These are phyloP conservation scores for Mionectes olivaceus DNA, from an alignment of 2,797 vertebrate genomes.

Conservation along the genomic window DNA sequence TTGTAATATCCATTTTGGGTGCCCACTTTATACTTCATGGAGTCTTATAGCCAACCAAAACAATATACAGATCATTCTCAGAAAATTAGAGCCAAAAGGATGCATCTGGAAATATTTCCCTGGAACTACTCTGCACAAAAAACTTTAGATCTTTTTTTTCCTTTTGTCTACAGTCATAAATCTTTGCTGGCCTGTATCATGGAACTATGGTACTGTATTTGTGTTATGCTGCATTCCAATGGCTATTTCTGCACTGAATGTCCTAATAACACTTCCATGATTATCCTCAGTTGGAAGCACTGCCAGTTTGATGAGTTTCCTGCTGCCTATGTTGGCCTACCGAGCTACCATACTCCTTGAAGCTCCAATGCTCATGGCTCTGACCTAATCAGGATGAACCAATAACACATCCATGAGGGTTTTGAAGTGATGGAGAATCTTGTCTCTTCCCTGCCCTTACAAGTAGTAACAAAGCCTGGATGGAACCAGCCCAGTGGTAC, in stretches of 20 bases:
- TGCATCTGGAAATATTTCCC: not conserved
- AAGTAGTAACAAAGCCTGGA: not conserved
- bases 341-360: not conserved
- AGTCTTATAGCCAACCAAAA: not conserved
- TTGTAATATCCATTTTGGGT: not conserved
- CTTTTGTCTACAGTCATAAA: not conserved
- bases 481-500: not conserved
- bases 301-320: not conserved
- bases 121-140: not conserved
- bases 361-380: not conserved
- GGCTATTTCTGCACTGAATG: not conserved
- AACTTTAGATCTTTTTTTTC: not conserved
- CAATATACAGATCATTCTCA: not conserved
- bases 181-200: not conserved
- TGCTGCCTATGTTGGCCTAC: not conserved
- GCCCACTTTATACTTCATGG: not conserved
- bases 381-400: not conserved
- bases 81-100: not conserved
- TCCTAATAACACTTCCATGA: not conserved
- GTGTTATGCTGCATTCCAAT: not conserved
- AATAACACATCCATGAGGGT: not conserved
- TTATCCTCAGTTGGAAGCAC: not conserved
- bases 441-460: not conserved
- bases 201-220: not conserved
- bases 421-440: not conserved